Base-by-base conservation (phyloP, 2,888 invertebrate species). In the Drosophila setosimentum region DNA sequence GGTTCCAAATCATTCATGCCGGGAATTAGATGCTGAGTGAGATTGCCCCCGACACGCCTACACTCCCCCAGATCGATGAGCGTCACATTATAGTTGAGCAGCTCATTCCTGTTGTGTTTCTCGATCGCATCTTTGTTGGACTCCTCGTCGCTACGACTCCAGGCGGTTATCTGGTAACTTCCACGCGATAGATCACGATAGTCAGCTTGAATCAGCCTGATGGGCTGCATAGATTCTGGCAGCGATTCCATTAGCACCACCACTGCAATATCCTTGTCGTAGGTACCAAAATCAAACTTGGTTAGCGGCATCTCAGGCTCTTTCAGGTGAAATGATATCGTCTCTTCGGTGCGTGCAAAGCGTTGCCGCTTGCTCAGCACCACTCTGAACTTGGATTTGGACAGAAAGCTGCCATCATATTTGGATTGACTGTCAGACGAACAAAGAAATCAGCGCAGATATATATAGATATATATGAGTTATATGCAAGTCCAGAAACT, bases 1-100 rank as follows among this genome's bases (percentile, higher is more conserved):
- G 95, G 95, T 11, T 96, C 95, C 0, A 96, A 96, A 6, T 59
- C 32, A 29, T 95, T 94, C 62, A 95, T 95, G 72, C 95, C 95
- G 30, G 35, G 45, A 11, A 1, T 21, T 2, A 62, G 18, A 1
- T 13, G 18, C 21, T 33, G 29, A 3, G 2, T 2, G 3, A 45
- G 30, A 10, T 45, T 8, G 1, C 51, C 24, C 1, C 0, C 16
- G 11, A 29, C 24, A 1, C 2, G 1, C n/a, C 8, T 2, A 50
- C 58, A 73, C 3, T 13, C 8, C 2, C 5, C 3, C 5, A 16
- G 2, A 4, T 40, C 45, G 16, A 59, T 2, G 0, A 66, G 16
- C 2, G 8, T n/a, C 10, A 57, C 58, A 11, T 27, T 35, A 3
- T n/a, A 13, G 6, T 10, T 27, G 16, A 51, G 0, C 40, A 65